These are phyloP conservation scores for Amphibalanus amphitrite DNA, from an alignment of 1,140 invertebrate genomes.

Conservation along the genomic window DNA sequence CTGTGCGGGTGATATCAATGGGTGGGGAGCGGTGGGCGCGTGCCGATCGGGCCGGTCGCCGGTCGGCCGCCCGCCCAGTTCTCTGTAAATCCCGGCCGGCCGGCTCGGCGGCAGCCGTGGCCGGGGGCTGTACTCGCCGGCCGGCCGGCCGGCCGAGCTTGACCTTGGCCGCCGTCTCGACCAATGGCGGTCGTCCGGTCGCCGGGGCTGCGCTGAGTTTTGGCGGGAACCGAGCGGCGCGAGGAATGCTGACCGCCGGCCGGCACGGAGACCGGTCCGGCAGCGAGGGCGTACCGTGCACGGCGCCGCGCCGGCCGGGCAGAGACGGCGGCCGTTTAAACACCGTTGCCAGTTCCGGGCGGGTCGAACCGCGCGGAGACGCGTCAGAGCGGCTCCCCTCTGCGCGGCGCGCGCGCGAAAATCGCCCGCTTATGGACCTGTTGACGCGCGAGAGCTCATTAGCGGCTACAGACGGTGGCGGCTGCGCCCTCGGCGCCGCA, in stretches of 20 bases:
- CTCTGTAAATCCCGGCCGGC: background rate
- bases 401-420: background rate
- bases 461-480: background rate
- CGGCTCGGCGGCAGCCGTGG: background rate
- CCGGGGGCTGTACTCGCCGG: background rate
- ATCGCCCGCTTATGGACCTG: background rate
- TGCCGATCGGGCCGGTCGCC: no score
- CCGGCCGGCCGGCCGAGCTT: background rate
- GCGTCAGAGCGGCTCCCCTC: background rate
- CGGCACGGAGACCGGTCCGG: no score
- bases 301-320: no score
- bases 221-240: constrained; percentile 1
- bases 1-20: no score
- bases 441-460: background rate
- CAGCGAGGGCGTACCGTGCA: no score
- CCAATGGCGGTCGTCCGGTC: background rate
- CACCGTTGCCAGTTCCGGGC: background rate
- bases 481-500: no score
- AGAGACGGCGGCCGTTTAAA: background rate
- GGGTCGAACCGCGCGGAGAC: no score
- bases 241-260: no score
- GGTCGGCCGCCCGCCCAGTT: no score
- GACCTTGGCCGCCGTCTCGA: background rate
- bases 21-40: no score
- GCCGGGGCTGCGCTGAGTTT: background rate